These are phyloP conservation scores for Campylomormyrus tamandua DNA, from an alignment of 2,113 vertebrate genomes.

Conservation along the genomic window DNA sequence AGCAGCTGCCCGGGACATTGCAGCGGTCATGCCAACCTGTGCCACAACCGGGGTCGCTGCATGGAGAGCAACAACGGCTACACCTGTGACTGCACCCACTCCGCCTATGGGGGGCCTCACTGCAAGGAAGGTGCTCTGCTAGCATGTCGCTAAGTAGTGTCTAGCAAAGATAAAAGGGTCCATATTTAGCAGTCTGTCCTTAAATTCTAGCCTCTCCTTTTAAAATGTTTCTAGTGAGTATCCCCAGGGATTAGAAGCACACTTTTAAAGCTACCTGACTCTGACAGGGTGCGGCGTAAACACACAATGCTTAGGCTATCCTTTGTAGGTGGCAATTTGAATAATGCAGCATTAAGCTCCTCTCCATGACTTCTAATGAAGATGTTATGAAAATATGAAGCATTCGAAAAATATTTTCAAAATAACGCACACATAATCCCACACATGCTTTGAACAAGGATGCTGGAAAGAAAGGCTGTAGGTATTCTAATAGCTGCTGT, in stretches of 20 bases:
- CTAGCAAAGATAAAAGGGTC: not conserved
- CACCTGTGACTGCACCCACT: constrained; percentile 82
- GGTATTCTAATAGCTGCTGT: not conserved
- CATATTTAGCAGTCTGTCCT: not conserved
- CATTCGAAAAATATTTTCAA: not conserved
- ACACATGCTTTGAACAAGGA: not conserved
- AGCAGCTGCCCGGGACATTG: constrained; percentile 88
- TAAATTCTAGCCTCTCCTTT: not conserved
- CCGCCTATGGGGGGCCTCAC: constrained; percentile 81
- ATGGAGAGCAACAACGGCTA: constrained; percentile 87
- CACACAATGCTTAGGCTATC: not conserved
- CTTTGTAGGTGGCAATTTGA: constrained; percentile 8
- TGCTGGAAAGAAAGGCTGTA: not conserved
- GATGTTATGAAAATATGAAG: constrained; percentile 10
- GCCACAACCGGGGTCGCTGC: constrained; percentile 83
- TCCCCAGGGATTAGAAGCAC: not conserved
- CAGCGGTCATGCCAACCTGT: constrained; percentile 83
- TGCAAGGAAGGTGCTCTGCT: constrained; percentile 76
- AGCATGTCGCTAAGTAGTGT: not conserved
- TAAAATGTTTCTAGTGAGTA: not conserved
- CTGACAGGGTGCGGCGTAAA: not conserved
- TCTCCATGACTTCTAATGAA: not conserved
- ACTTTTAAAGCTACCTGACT: not conserved
- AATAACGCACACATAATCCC: not conserved
- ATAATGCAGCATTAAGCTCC: not conserved